phyloP scores from a whole-genome alignment of 2,888 invertebrate species.

The Cheilosia variabilis region DNA sequence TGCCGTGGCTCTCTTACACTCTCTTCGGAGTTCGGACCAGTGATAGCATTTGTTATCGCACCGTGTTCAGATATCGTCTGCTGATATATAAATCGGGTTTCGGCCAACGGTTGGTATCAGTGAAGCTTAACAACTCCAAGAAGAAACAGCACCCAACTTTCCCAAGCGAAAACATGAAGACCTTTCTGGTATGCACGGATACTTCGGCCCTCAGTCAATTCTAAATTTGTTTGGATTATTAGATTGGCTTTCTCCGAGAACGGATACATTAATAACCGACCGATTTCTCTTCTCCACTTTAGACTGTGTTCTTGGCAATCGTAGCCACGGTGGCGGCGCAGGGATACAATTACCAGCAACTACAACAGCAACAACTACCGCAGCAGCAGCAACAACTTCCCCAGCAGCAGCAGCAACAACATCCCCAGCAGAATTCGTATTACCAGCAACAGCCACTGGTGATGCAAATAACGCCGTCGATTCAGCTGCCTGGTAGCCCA shows the following conservation, averaged over 20 bases:
- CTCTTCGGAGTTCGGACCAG: not conserved
- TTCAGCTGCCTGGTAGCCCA: constrained; percentile 39
- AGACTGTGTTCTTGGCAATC: constrained; percentile 67
- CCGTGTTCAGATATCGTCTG: constrained; percentile 5
- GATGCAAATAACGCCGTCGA: constrained; percentile 65
- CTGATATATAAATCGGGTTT: constrained; percentile 79
- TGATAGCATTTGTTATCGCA: constrained; percentile 40
- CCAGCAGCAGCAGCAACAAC: constrained; percentile 74
- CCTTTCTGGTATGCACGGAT: constrained; percentile 81
- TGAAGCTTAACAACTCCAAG: constrained; percentile 77
- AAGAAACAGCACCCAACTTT: constrained; percentile 78
- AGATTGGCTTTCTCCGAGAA: constrained; percentile 1
- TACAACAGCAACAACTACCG: constrained; percentile 70
- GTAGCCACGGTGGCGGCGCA: constrained; percentile 60
- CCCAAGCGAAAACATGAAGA: constrained; percentile 81
- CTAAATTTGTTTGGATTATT: constrained; percentile 40
- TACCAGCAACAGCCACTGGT: constrained; percentile 59
- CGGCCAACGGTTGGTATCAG: constrained; percentile 78
- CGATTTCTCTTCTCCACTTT: constrained; percentile 21
- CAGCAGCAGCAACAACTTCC: constrained; percentile 75
- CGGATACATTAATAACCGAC: constrained; percentile 19
- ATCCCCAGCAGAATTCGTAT: constrained; percentile 32
- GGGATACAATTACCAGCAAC: constrained; percentile 58
- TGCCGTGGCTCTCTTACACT: constrained; percentile 2
- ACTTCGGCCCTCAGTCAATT: constrained; percentile 12